Base-by-base conservation (phyloP, 2,797 vertebrate genomes). In the Enteromius viviparus region DNA sequence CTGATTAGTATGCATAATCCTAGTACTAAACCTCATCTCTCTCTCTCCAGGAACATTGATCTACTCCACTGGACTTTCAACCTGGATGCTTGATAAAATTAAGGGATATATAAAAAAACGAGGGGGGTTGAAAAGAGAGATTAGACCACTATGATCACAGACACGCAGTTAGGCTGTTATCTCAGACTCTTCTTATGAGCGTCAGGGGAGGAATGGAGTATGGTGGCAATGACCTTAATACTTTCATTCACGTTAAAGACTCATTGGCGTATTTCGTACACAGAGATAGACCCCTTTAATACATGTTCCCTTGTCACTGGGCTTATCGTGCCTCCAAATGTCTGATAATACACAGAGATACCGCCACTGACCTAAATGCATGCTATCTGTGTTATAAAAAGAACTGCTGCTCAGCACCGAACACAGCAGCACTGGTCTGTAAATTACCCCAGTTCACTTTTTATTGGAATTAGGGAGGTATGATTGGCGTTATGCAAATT, bases 1-100 rank as follows among this genome's bases (percentile, higher is more conserved):
- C 85, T 80, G 80, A 83, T 78, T 79, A 79, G 62, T 42, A 76
- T 81, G 34, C 78, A 45, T 89, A 87, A 89, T 87, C 86, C 87
- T 42, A 40, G 42, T 58, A 75, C 58, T 66, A 83, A 85, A 85
- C 70, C 71, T 75, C 76, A 70, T 55, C 78, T 32, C 60, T 58
- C 60, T 58, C 74, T 79, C 68, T 70, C 74, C 26, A 69, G 75
- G 40, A 87, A 71, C 84, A 77, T 81, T 88, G 87, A 88, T 85
- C 81, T 70, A 64, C n/a, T 29, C 51, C 34, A 21, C 69, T 81
- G 84, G 78, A 81, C 66, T n/a, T 34, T 51, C 47, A 79, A 32
- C 83, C 66, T 71, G 68, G 79, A 60, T 40, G 65, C 34, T 53
- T 60, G 42, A 68, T 49, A 29, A 78, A 21, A 58, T 71, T 32